Evolutionary conservation across 2,113 vertebrate genomes (phyloP).

Genomic region (Leptocoma aspasia): DNA sequence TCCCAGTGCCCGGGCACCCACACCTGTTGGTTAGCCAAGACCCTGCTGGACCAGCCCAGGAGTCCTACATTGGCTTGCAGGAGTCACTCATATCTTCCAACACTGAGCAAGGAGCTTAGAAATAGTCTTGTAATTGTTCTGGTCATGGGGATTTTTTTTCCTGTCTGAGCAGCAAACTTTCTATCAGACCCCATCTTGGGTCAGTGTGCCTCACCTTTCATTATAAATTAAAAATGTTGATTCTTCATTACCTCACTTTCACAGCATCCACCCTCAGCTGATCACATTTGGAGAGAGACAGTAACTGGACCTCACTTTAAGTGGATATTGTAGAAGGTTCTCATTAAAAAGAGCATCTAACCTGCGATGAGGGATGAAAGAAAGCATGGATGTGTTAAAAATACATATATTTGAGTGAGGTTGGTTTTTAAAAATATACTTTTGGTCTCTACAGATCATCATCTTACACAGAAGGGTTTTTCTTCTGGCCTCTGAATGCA

Average conservation of each 20-base stretch:
- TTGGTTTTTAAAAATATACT: background rate
- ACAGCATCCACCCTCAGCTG: background rate
- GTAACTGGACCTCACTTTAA: background rate
- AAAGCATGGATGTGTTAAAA: background rate
- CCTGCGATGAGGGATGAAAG: background rate
- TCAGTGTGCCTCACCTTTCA: background rate
- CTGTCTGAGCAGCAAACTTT: background rate
- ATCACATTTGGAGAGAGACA: background rate
- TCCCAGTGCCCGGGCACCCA: background rate
- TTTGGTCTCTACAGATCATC: background rate
- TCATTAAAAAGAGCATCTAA: background rate
- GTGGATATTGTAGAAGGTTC: background rate
- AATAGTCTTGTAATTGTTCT: background rate
- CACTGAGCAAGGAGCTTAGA: background rate
- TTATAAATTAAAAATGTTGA: background rate
- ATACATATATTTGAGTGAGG: background rate
- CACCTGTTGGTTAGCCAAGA: background rate
- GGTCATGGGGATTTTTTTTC: background rate
- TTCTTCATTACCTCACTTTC: background rate
- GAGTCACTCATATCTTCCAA: background rate
- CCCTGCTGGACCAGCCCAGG: background rate
- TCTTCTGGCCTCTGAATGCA: background rate
- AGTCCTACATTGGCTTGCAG: accelerated
- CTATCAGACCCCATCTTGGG: background rate
- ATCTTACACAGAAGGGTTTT: background rate